Evolutionary conservation across 2,888 invertebrate genomes (phyloP), one percentile per base, ranked within the genome.

Genomic region (Plebejus argus): DNA sequence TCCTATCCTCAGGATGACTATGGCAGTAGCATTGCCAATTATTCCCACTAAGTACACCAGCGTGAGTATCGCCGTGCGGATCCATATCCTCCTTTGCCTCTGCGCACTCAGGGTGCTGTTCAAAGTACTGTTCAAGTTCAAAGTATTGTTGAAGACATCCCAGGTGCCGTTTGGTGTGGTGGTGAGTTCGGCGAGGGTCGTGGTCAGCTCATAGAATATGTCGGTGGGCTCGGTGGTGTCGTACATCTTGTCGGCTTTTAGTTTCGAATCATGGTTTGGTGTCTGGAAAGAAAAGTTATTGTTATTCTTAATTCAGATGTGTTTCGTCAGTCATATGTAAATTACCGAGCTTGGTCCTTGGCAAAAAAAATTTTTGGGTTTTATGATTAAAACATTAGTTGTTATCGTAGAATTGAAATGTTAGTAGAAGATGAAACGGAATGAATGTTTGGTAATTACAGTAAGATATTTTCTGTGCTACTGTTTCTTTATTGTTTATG

Each of bases 21-120:
- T 94, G 7, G 98, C 98, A n/a, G 96, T 94, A 12, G 96, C 93
- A 85, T 98, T 98, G 5, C 97, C 98, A 39, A 96, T 82, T 56
- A 96, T 96, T 1, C 97, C 97, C 23, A 96, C 88, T 4, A 95
- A 87, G 84, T 96, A 97, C 82, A 95, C 95, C 78, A 95, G 15
- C 5, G 66, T 66, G 6, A 66, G 28, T 28, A 66, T 66, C 1
- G 66, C 66, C 20, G 66, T 28, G 4, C 66, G 66, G 12, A 66
- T 0, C 66, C 66, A 66, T 33, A 66, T 10, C 15, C 18, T 66
- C 33, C 66, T 66, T 28, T 18, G 15, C 15, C 28, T 66, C 0
- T 4, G 3, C 15, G 18, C 1, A 23, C 10, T 33, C 33, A 33
- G 0, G 6, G 66, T 66, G 4, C 66, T 33, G 28, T 66, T 33